A percentile compares a stretch with the other conserved stretches of the same genome.
These are phyloP conservation scores for Nibea coibor DNA, from an alignment of 2,113 vertebrate genomes.

Conservation along the genomic window DNA sequence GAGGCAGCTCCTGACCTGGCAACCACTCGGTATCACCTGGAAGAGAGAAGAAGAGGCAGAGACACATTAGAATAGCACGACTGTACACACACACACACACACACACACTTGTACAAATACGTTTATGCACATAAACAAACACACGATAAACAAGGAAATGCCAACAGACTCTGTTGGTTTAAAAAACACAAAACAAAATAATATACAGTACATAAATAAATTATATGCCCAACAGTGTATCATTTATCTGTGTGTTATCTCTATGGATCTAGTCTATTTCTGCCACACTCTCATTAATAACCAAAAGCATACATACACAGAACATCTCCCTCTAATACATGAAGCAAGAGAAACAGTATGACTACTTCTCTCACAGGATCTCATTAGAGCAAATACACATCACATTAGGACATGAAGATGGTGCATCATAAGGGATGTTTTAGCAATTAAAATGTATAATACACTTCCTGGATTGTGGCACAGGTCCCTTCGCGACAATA, in stretches of 20 bases:
- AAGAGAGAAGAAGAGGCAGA: conserved; percentile 31
- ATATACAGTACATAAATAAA: background rate
- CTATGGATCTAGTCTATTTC: background rate
- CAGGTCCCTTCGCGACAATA: background rate
- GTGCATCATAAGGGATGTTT: background rate
- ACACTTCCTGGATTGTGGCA: too few species aligned
- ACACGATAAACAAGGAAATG: background rate
- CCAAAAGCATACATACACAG: background rate
- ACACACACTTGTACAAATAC: background rate
- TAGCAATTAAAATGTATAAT: background rate
- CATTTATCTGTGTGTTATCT: background rate
- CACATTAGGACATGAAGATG: background rate
- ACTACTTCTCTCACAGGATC: background rate
- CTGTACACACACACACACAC: background rate
- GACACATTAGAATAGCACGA: background rate
- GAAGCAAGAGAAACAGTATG: background rate
- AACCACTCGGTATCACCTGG: conserved; percentile 90
- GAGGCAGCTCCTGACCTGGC: conserved; percentile 85
- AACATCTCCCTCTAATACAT: background rate
- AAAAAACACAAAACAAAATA: background rate
- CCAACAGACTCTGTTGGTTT: background rate
- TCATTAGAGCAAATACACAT: conserved; percentile 21
- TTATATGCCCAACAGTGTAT: background rate
- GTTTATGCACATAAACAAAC: background rate
- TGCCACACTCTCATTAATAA: background rate